A percentile compares a stretch with the other conserved stretches of the same genome.
phyloP scores from a whole-genome alignment of 2,797 vertebrate species.

The Xenops minutus region DNA sequence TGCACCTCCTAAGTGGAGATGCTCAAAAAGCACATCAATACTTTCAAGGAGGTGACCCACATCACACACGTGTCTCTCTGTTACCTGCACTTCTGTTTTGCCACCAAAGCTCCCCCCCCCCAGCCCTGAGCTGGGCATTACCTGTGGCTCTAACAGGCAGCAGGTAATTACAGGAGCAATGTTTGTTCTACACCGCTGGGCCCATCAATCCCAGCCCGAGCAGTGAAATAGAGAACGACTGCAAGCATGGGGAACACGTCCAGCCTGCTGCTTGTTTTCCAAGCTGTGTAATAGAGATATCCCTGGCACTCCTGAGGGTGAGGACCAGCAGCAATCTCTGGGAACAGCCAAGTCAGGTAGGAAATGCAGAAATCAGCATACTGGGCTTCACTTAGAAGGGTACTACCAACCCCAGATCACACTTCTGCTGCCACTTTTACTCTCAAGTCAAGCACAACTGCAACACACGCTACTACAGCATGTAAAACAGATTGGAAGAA shows the following conservation, averaged over 20 bases:
- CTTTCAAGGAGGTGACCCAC: neutral
- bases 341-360: neutral
- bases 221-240: neutral
- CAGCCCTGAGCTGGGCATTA: neutral
- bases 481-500: neutral
- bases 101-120: neutral
- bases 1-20: neutral
- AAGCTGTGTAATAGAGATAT: slow-evolving; percentile 4
- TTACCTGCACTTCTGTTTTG: neutral
- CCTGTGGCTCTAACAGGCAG: neutral
- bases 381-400: neutral
- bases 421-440: neutral
- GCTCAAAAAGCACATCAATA: neutral
- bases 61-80: neutral
- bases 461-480: neutral
- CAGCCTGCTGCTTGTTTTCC: neutral
- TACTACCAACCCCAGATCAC: neutral
- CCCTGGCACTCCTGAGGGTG: neutral
- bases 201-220: neutral
- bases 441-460: neutral
- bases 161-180: neutral
- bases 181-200: neutral
- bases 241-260: neutral
- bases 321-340: neutral
- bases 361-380: neutral